Evolutionary conservation across 37 sponge, comb jelly and placozoan species (phyloP).

Genomic region (Beroe ovata): DNA sequence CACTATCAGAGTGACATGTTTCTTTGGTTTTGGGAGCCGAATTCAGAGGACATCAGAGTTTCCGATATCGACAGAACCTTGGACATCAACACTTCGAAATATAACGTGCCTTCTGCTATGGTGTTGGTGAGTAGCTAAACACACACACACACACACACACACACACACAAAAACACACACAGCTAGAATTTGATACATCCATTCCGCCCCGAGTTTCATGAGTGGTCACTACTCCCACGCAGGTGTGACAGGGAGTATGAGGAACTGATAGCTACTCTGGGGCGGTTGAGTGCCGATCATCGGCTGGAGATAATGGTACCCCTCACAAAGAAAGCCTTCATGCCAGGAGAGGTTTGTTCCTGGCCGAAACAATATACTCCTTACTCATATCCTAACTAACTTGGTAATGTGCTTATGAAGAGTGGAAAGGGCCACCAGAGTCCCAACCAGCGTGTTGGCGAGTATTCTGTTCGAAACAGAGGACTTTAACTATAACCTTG

Average conservation of each 20-base stretch:
- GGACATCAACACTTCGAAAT: not conserved
- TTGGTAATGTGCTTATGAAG: too few species aligned
- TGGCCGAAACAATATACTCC: too few species aligned
- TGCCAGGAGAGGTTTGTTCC: constrained; percentile 57
- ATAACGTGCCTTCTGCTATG: not conserved
- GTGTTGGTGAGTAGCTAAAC: constrained; percentile 31
- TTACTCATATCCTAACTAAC: too few species aligned
- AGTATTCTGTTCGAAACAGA: too few species aligned
- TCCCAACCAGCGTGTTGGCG: too few species aligned
- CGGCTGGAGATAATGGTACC: constrained; percentile 57
- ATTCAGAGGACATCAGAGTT: not conserved
- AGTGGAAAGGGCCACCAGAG: too few species aligned
- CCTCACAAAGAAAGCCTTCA: constrained; percentile 30
- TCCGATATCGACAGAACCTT: not conserved
- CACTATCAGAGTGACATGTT: constrained; percentile 31
- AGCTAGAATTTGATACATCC: too few species aligned
- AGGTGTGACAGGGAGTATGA: constrained; percentile 42
- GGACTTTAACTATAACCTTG: too few species aligned
- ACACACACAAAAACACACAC: too few species aligned
- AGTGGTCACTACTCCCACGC: too few species aligned
- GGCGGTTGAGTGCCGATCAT: constrained; percentile 30
- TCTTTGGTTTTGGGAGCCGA: constrained; percentile 59
- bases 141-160: too few species aligned
- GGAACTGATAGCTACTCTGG: not conserved
- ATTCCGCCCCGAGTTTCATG: too few species aligned